These are phyloP conservation scores for Cephus spinipes DNA, from an alignment of 2,888 invertebrate genomes.

Conservation along the genomic window DNA sequence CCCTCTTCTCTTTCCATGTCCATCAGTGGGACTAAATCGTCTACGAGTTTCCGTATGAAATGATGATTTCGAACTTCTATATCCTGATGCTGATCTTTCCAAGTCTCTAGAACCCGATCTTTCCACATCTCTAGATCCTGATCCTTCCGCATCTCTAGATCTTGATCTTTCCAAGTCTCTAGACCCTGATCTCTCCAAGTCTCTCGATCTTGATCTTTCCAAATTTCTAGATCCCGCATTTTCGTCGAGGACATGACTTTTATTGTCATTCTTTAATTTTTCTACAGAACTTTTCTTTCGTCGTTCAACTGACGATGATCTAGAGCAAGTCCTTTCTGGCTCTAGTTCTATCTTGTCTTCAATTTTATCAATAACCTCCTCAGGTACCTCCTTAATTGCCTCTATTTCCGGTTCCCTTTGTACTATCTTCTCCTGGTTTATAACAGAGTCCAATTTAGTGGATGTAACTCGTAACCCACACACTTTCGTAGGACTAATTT, in stretches of 20 bases:
- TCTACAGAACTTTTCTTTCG: slow-evolving; percentile 44
- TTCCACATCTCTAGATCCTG: slow-evolving; percentile 17
- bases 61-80: slow-evolving; percentile 22
- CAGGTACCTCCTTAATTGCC: neutral
- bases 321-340: slow-evolving; percentile 16
- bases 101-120: slow-evolving; percentile 30
- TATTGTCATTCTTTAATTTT: slow-evolving; percentile 4
- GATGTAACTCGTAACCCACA: neutral
- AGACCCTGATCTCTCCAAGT: slow-evolving; percentile 5
- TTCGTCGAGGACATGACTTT: neutral
- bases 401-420: neutral
- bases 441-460: neutral
- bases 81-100: slow-evolving; percentile 24
- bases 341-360: neutral
- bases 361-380: neutral
- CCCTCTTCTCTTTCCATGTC: slow-evolving; percentile 32
- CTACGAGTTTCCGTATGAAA: slow-evolving; percentile 40
- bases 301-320: slow-evolving; percentile 43
- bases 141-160: slow-evolving; percentile 29
- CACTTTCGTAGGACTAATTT: neutral
- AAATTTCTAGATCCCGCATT: neutral
- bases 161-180: slow-evolving; percentile 24
- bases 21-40: slow-evolving; percentile 43
- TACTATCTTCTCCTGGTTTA: neutral
- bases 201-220: neutral